Conservation (phyloP, 1,140 invertebrate genomes). For the Neodiprion fabricii region DNA sequence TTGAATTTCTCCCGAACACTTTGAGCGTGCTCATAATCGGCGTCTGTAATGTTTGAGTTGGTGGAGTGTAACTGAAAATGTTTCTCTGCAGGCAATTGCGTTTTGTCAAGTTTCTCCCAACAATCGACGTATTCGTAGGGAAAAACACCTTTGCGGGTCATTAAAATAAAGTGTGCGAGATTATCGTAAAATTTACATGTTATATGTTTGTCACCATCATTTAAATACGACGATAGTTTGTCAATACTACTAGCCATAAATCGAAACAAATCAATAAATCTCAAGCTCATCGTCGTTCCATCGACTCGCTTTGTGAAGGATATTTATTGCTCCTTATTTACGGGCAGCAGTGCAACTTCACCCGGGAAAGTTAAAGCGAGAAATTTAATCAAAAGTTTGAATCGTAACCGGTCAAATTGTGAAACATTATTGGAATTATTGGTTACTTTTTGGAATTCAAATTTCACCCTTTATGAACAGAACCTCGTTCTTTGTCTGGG, state of each 20-base stretch:
- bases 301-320: no score
- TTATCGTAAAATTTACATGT: constrained; percentile 14
- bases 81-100: constrained; percentile 42
- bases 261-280: no score
- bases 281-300: no score
- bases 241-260: constrained; percentile 23
- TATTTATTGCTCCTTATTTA: no score
- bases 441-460: constrained; percentile 26
- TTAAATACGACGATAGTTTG: constrained; percentile 32
- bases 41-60: no score
- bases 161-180: constrained; percentile 24
- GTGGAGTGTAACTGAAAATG: constrained; percentile 39
- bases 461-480: background rate
- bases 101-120: constrained; percentile 39
- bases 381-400: constrained; percentile 33
- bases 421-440: constrained; percentile 28
- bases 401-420: constrained; percentile 10
- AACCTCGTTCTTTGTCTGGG: constrained; percentile 23
- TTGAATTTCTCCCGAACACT: no score
- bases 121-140: constrained; percentile 47
- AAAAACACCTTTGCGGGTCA: constrained; percentile 34
- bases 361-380: background rate
- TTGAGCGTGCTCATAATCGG: no score
- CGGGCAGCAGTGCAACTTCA: no score
- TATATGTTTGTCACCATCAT: constrained; percentile 26